Evolutionary conservation across 2,888 invertebrate genomes (phyloP).

Genomic region (Heliconius erato): DNA sequence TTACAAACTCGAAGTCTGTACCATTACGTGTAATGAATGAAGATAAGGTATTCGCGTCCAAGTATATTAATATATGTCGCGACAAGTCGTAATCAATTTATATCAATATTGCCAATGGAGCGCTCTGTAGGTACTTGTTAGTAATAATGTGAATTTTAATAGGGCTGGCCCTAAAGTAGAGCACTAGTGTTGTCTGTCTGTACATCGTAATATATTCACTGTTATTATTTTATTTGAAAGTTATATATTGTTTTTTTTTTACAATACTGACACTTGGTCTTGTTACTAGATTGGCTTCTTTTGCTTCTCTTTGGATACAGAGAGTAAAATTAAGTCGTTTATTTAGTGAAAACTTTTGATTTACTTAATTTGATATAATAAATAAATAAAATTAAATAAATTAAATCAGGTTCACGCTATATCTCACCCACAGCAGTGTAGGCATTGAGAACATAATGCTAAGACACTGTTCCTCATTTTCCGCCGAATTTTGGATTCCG

Average conservation of each 20-base stretch:
- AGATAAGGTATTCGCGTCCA: conserved; percentile 78
- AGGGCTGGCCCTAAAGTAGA: conserved; percentile 68
- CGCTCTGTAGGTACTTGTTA: conserved; percentile 73
- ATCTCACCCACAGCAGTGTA: too few species aligned
- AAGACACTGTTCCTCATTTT: too few species aligned
- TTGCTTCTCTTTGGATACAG: neutral
- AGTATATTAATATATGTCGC: conserved; percentile 79
- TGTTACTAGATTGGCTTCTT: neutral
- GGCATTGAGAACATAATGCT: too few species aligned
- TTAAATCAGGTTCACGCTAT: too few species aligned
- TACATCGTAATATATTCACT: too few species aligned
- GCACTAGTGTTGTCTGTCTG: neutral
- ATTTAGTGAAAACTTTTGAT: neutral
- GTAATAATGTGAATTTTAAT: conserved; percentile 80
- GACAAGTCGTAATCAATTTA: conserved; percentile 84
- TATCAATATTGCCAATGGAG: conserved; percentile 84
- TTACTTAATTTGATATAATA: too few species aligned
- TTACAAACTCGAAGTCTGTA: conserved; percentile 65
- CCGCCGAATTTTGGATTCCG: too few species aligned
- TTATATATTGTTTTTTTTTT: too few species aligned
- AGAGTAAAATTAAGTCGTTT: neutral
- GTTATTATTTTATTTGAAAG: too few species aligned
- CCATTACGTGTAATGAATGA: conserved; percentile 74
- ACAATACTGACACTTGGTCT: too few species aligned
- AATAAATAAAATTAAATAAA: too few species aligned